Conservation (phyloP, 1,140 invertebrate genomes). For the Drosophila aff. region DNA sequence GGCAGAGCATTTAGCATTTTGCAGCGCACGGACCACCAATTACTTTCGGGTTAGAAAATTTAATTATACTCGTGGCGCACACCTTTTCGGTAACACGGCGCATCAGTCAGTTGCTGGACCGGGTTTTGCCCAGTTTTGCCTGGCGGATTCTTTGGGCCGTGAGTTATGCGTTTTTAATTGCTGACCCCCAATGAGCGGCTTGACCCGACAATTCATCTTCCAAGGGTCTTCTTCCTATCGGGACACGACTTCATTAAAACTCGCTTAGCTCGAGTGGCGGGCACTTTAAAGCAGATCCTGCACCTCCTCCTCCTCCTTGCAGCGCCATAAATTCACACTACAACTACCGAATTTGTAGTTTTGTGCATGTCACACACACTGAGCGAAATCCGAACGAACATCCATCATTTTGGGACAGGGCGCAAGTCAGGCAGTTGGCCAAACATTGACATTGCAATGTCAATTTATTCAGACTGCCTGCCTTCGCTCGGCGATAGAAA, state of each 20-base stretch:
- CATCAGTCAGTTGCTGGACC: constrained; percentile 9
- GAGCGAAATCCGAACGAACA: constrained; percentile 12
- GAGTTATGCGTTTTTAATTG: constrained; percentile 82
- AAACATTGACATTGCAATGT: constrained; percentile 52
- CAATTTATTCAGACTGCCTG: constrained; percentile 38
- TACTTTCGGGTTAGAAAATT: constrained; percentile 71
- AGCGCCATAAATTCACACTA: constrained; percentile 25
- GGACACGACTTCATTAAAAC: constrained; percentile 62
- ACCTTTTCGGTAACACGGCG: constrained; percentile 21
- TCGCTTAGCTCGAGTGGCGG: constrained; percentile 39
- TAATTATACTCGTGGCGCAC: constrained; percentile 61
- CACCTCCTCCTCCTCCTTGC: background rate
- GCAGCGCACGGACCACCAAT: constrained; percentile 56
- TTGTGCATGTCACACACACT: constrained; percentile 19
- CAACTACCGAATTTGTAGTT: constrained; percentile 25
- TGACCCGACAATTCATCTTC: constrained; percentile 71
- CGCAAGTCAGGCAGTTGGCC: constrained; percentile 1
- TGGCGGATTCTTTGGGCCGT: constrained; percentile 50
- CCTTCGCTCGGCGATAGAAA: constrained; percentile 35
- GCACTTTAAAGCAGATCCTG: constrained; percentile 39
- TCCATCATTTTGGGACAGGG: constrained; percentile 15
- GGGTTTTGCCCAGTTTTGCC: constrained; percentile 10
- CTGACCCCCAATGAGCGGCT: constrained; percentile 50
- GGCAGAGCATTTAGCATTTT: constrained; percentile 11
- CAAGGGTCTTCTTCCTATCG: constrained; percentile 35